Evolutionary conservation across 2,888 invertebrate genomes (phyloP).

Genomic region (Cephus rjabovi): DNA sequence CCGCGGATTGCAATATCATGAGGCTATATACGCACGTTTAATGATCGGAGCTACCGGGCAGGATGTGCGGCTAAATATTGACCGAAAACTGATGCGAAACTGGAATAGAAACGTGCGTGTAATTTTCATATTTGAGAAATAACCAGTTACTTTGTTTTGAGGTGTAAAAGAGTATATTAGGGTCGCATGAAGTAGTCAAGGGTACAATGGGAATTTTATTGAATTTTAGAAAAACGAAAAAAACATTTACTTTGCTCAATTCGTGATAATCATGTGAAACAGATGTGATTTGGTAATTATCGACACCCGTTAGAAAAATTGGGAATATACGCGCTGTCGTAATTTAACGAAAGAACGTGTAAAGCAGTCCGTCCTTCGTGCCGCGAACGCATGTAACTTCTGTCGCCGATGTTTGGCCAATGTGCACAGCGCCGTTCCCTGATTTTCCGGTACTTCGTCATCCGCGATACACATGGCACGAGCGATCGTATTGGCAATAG

Average conservation of each 20-base stretch:
- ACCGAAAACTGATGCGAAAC: slow-evolving; percentile 45
- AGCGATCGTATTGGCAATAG: background rate
- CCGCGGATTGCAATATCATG: slow-evolving; percentile 67
- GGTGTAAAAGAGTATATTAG: background rate
- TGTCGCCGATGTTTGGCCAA: background rate
- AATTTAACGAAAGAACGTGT: background rate
- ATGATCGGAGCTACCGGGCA: slow-evolving; percentile 65
- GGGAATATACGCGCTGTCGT: background rate
- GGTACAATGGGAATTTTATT: background rate
- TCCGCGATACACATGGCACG: background rate
- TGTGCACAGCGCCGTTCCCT: background rate
- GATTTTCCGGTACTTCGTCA: background rate
- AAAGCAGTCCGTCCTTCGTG: background rate
- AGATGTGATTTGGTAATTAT: slow-evolving; percentile 47
- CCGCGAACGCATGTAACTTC: background rate
- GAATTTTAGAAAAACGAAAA: background rate
- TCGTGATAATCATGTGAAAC: slow-evolving; percentile 26
- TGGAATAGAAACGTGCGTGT: background rate
- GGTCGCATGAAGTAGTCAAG: background rate
- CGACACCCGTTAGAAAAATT: slow-evolving; percentile 40
- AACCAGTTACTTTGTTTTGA: background rate
- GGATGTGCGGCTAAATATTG: slow-evolving; percentile 58
- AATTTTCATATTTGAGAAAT: background rate
- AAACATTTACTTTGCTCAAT: background rate
- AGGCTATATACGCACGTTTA: slow-evolving; percentile 67